phyloP scores from a whole-genome alignment of 2,113 vertebrate species.

The western clawed frog (Xenopus tropicalis) region DNA sequence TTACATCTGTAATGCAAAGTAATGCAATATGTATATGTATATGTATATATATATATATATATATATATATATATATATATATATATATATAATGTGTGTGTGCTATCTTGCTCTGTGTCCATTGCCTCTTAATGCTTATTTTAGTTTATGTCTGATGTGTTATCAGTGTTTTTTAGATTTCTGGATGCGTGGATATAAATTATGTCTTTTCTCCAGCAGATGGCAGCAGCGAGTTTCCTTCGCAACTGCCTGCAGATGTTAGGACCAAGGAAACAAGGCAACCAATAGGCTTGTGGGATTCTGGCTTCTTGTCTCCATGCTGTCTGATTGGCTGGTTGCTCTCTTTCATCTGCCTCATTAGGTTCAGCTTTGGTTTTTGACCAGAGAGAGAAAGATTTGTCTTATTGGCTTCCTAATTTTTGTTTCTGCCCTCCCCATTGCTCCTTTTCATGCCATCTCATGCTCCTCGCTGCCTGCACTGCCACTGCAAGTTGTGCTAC shows the following conservation, averaged over 20 bases:
- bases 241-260: conserved; percentile 14
- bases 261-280: conserved; percentile 3
- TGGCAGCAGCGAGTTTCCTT: conserved; percentile 25
- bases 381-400: background rate
- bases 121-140: no score
- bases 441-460: background rate
- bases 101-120: no score
- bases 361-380: conserved; percentile 5
- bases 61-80: no score
- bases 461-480: background rate
- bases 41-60: no score
- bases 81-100: no score
- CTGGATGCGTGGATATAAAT: no score
- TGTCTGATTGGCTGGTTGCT: conserved; percentile 8
- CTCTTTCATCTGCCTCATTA: conserved; percentile 8
- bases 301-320: conserved; percentile 7
- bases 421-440: background rate
- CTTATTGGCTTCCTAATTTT: background rate
- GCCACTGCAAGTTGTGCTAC: background rate
- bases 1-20: no score
- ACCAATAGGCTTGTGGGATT: conserved; percentile 21
- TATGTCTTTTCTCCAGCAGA: conserved; percentile 3
- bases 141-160: no score
- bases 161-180: no score
- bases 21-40: no score